Base-by-base conservation (phyloP, 2,113 vertebrate genomes). In the Manacus vitellinus region DNA sequence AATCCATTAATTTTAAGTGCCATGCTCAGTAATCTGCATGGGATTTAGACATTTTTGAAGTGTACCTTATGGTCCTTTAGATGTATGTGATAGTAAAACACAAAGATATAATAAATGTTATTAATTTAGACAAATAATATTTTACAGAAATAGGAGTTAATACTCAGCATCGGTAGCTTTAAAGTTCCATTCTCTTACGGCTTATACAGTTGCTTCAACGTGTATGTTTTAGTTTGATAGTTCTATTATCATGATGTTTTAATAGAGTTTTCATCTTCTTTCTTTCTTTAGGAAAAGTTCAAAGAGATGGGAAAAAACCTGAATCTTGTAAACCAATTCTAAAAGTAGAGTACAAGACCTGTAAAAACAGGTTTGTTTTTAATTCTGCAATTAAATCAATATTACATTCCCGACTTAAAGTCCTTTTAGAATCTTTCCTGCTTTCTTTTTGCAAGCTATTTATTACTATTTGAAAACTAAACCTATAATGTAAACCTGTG, bases 261-360 rank as follows among this genome's bases (percentile, higher is more conserved):
- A 90, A 88, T 82, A 33, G 74, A 17, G 43, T 87, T 96, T 97
- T 84, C 41, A 77, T 89, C 66, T 68, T 96, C 28, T 95, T 95
- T 92, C 33, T 91, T 95, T 93, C 79, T 62, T 85, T 96, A 99
- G 99, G 99, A 94, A 99, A 99, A 97, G 98, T 98, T 97, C 99
- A 99, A 82, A 99, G 98, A 97, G 99, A 99, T 87, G 99, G 99
- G 44, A 99, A 98, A 97, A 99, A 99, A 94, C 88, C 98, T 95
- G 99, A 99, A 88, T 98, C 99, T 4, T 99, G 99, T 98, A 99
- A 99, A 97, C 99, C 99, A 22, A 99, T 99, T 90, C 98, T 99
- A 86, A 99, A 99, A 98, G 99, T 99, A 96, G 99, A 99, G 88
- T 99, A 99, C 97, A 99, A 99, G 97, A 99, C 99, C 35, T 99